Percentiles rank a stretch among this genome's conserved stretches.
These are phyloP conservation scores for Drosophila suboccidentalis DNA, from an alignment of 2,888 invertebrate species.

Conservation along the genomic window DNA sequence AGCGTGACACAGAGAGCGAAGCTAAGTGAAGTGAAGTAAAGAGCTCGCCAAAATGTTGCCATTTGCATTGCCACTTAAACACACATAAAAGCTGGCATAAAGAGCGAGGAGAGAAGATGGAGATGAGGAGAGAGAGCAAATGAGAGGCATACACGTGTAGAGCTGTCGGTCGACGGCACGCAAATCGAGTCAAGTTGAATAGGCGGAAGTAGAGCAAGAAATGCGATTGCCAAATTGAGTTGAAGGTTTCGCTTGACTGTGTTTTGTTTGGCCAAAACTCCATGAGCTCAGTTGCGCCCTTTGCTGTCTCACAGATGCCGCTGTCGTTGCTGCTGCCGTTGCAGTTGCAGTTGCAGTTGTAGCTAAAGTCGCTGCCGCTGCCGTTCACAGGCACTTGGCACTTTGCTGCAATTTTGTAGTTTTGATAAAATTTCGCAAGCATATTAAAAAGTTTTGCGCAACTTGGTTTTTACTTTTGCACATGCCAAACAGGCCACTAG, in stretches of 20 bases:
- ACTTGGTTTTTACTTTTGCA: conserved; percentile 77
- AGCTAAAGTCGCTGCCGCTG: conserved; percentile 29
- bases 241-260: conserved; percentile 82
- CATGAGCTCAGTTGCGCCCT: conserved; percentile 62
- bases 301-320: conserved; percentile 53
- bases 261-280: conserved; percentile 79
- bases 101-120: not conserved
- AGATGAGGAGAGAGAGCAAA: not conserved
- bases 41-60: conserved; percentile 75
- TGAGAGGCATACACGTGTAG: conserved; percentile 24
- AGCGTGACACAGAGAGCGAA: conserved; percentile 44
- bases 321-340: conserved; percentile 17
- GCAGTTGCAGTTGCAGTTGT: conserved; percentile 2
- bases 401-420: conserved; percentile 83
- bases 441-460: conserved; percentile 82
- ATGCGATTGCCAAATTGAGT: conserved; percentile 82
- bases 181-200: conserved; percentile 82
- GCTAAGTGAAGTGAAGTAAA: conserved; percentile 53
- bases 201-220: conserved; percentile 82
- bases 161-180: conserved; percentile 68
- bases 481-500: conserved; percentile 7
- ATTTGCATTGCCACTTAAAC: conserved; percentile 82
- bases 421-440: conserved; percentile 83
- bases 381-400: conserved; percentile 73
- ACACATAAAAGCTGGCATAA: conserved; percentile 68